A percentile compares a stretch with the other conserved stretches of the same genome.
Evolutionary conservation across 64 coral and sea anemone genomes (phyloP).

Genomic region (Pachyseris speciosa): DNA sequence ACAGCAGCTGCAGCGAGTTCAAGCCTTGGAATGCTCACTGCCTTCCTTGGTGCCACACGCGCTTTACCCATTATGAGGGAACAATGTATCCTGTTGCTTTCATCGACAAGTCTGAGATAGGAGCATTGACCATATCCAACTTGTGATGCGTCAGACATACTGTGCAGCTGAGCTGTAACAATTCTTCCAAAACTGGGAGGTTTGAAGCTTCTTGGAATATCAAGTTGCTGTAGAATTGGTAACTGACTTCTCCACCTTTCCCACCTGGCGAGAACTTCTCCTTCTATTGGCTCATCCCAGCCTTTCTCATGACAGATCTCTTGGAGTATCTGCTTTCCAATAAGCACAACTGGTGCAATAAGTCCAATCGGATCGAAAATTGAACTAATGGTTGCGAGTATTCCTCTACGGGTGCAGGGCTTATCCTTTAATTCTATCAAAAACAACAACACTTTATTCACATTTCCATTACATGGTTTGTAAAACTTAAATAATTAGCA

Average conservation of each 20-base stretch:
- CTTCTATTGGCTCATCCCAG: too few species aligned
- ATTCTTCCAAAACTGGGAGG: too few species aligned
- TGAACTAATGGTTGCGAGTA: slow-evolving; percentile 39
- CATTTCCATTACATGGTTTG: too few species aligned
- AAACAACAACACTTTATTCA: too few species aligned
- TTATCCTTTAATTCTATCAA: slow-evolving; percentile 31
- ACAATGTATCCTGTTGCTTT: slow-evolving; percentile 44
- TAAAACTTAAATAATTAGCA: too few species aligned
- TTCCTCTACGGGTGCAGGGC: slow-evolving; percentile 47
- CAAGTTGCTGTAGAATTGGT: neutral
- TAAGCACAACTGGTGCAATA: slow-evolving; percentile 45
- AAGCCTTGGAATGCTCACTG: slow-evolving; percentile 50
- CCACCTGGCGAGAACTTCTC: too few species aligned
- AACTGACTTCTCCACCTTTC: slow-evolving; percentile 46
- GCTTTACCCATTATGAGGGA: slow-evolving; percentile 33
- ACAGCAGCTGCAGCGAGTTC: slow-evolving; percentile 50
- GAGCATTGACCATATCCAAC: too few species aligned
- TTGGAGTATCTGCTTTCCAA: slow-evolving; percentile 65
- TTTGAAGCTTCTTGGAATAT: neutral
- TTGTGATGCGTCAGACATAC: too few species aligned
- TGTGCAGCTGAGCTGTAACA: too few species aligned
- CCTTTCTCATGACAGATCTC: too few species aligned
- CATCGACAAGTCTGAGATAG: slow-evolving; percentile 22
- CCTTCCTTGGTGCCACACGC: slow-evolving; percentile 12
- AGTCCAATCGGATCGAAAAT: slow-evolving; percentile 45